Evolutionary conservation across 1,140 invertebrate species (phyloP).

Genomic region (Zaprionus nigranus): DNA sequence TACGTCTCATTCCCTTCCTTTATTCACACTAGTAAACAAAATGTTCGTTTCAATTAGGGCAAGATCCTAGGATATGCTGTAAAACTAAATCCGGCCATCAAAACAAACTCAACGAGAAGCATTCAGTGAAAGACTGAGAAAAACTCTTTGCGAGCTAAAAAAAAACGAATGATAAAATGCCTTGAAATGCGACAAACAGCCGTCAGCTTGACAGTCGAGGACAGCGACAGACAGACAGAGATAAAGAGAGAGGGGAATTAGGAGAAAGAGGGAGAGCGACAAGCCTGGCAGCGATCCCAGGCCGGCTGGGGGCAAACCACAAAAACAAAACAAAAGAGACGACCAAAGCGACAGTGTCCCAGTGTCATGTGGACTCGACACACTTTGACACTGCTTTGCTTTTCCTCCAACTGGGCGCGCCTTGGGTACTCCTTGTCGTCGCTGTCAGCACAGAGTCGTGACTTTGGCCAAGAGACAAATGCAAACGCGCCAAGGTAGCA

Average conservation of each 20-base stretch:
- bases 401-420: slow-evolving; percentile 60
- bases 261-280: background rate
- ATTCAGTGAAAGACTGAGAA: slow-evolving; percentile 2
- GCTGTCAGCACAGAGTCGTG: slow-evolving; percentile 27
- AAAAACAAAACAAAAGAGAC: background rate
- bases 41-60: slow-evolving; percentile 75
- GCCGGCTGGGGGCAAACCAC: slow-evolving; percentile 8
- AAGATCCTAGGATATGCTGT: slow-evolving; percentile 43
- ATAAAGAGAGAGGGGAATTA: background rate
- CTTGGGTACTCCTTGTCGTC: slow-evolving; percentile 7
- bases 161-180: slow-evolving; percentile 69
- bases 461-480: slow-evolving; percentile 54
- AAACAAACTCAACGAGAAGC: slow-evolving; percentile 50
- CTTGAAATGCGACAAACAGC: slow-evolving; percentile 77
- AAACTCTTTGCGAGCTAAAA: slow-evolving; percentile 31
- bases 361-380: slow-evolving; percentile 73
- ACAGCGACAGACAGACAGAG: slow-evolving; percentile 19
- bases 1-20: background rate
- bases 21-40: slow-evolving; percentile 48
- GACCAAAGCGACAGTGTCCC: slow-evolving; percentile 29
- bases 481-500: slow-evolving; percentile 15
- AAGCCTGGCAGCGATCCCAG: slow-evolving; percentile 44
- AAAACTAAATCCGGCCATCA: slow-evolving; percentile 65
- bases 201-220: slow-evolving; percentile 71
- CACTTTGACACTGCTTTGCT: slow-evolving; percentile 55